Evolutionary conservation across 2,113 vertebrate genomes (phyloP), one percentile per base, ranked within the genome.

Genomic region (Phrynosoma blainvillii): DNA sequence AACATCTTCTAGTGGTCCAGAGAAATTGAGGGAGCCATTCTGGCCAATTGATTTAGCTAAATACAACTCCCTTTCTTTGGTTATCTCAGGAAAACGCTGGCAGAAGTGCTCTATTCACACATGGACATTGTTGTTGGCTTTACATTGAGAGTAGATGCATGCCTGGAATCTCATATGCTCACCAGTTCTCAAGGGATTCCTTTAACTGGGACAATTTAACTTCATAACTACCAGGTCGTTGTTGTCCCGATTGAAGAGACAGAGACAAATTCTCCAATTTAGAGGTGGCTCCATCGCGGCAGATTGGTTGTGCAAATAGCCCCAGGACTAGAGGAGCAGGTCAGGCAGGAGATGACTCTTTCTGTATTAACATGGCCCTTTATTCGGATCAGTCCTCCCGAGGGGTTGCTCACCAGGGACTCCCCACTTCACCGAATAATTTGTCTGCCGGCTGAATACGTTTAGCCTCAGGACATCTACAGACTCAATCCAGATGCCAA

Each of bases 381-480:
- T 62, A 36, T 42, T 65, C 5, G 21, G 66, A 2, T 25, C 40
- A 9, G 32, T 20, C 36, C 3, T n/a, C 23, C 12, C 32, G 7
- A 30, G n/a, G 23, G 23, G 71, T 8, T 23, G n/a, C 16, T 18
- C 11, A 6, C 20, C 13, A 40, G 74, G 1, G 32, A 85, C 36
- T 18, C 59, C 59, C 59, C 12, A 30, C 73, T 32, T 30, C 25
- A 3, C 6, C 13, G 36, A 54, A 47, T 42, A 65, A 36, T 65
- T 77, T 66, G 56, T 66, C 59, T 18, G 32, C 20, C n/a, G 84
- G 73, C 84, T 65, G 84, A 62, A 85, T 85, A 85, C 62, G 65
- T 65, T 85, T 76, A 20, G 73, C 84, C 73, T 76, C 6, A 42
- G 84, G 84, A 85, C 42, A 77, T 76, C 25, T 85, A 73, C 73